Evolutionary conservation across 1,140 invertebrate genomes (phyloP), one percentile per base, ranked within the genome.

Genomic region (Bursaphelenchus mucronatus): DNA sequence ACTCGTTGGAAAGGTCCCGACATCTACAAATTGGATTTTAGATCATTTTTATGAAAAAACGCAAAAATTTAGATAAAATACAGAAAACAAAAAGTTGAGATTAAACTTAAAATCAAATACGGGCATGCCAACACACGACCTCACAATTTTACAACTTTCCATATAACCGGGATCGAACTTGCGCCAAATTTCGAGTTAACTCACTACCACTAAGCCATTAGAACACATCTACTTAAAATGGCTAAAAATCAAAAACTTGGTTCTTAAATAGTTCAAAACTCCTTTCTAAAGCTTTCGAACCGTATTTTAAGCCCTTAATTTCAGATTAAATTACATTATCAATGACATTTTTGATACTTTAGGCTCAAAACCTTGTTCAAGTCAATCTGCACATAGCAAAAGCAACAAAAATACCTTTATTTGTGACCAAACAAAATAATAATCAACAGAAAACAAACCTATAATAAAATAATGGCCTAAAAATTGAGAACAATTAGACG

Each of bases 1-100:
- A 13, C 19, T 13, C 53, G 53, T 44, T 55, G 53, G 19, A 55
- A 55, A 21, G 53, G 53, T n/a, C 53, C 53, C 6, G 53, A 13
- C 53, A 55, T 55, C 53, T 21, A 30, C 13, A 55, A 55, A 15
- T n/a, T 21, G 13, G 6, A 49, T 4, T n/a, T n/a, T 55, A n/a
- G 19, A 1, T 21, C 1, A 45, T 15, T 15, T 55, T 55, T 30
- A 30, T 30, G n/a, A 6, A 45, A 55, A 45, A 55, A 55, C 19
- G 30, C 15, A 6, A 6, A 55, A 45, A 21, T 55, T 15, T n/a
- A 30, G 19, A 6, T n/a, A n/a, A n/a, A 19, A 30, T n/a, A 13
- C 53, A 6, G 6, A 21, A n/a, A 45, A 47, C 7, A 1, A 55
- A 6, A 30, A 30, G 30, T 5, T 55, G 19, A 30, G 6, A 21